phyloP scores from a whole-genome alignment of 2,888 invertebrate genomes.

The Sphecodes monilicornis region DNA sequence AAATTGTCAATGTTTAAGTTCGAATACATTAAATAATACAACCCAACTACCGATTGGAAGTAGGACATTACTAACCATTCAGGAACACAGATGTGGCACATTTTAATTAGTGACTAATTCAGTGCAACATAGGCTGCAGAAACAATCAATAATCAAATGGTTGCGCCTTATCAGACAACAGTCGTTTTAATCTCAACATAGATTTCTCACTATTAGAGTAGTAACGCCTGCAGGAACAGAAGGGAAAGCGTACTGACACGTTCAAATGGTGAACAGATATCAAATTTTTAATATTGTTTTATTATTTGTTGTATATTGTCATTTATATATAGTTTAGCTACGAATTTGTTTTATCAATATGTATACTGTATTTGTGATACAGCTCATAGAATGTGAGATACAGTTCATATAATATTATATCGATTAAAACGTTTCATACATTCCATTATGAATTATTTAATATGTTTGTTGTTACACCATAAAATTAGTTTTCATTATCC shows the following conservation, averaged over 20 bases:
- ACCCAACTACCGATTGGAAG: neutral
- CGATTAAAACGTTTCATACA: neutral
- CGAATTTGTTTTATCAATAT: neutral
- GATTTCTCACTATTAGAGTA: slow-evolving; percentile 53
- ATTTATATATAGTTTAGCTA: neutral
- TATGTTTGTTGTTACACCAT: neutral
- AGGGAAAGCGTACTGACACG: neutral
- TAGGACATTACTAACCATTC: neutral
- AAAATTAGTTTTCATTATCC: neutral
- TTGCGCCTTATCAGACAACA: slow-evolving; percentile 63
- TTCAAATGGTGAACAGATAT: neutral
- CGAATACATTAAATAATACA: neutral
- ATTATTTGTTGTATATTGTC: neutral
- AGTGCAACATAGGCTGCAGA: slow-evolving; percentile 12
- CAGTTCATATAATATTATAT: neutral
- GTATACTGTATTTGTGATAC: neutral
- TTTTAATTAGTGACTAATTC: neutral
- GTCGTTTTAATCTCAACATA: slow-evolving; percentile 71
- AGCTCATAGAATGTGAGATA: neutral
- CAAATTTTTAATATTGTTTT: neutral
- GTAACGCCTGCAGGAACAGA: slow-evolving; percentile 47
- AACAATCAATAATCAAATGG: slow-evolving; percentile 57
- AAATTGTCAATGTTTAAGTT: neutral
- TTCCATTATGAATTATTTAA: neutral
- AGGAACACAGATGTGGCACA: neutral